Base-by-base conservation (phyloP, 2,113 vertebrate genomes). In the Meles meles region DNA sequence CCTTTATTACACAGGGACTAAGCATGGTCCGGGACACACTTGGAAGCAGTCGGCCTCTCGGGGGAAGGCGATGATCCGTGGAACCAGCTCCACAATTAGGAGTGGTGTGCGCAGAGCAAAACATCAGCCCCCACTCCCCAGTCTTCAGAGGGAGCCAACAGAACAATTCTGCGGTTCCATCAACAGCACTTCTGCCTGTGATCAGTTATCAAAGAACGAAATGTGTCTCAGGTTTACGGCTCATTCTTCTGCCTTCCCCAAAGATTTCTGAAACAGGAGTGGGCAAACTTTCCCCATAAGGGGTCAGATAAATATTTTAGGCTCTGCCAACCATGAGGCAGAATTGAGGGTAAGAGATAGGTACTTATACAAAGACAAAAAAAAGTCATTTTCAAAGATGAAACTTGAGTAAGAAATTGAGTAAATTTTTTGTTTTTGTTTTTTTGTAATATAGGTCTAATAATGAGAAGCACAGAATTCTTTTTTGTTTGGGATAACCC, bases 1-100 rank as follows among this genome's bases (percentile, higher is more conserved):
- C 39, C 91, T 98, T 59, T 61, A 61, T 96, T 98, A 95, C 94
- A 86, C 42, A 81, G 2, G 59, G 3, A 20, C 20, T 37, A 25
- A 81, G 88, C 34, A 80, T 13, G 85, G 47, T 47, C 17, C 72
- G 55, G 81, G 71, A 11, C 72, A 93, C 71, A 67, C 18, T 86
- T 52, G 55, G 3, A 55, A 95, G 55, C 20, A 74, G 67, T 89
- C 25, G 34, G 83, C 27, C 27, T 11, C 71, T 72, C 34, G 63
- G 85, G 59, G 39, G 67, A 69, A 80, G 82, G 86, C 52, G 76
- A 77, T 6, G 12, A 61, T 31, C 74, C 76, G 1, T 9, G 7
- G 47, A 25, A 7, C 1, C 37, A 81, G 55, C 52, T 80, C 83
- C 71, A 39, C 57, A 67, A 57, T 85, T 72, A 87, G 34, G 39